phyloP scores from a whole-genome alignment of 2,888 invertebrate species.

The Dendrolimus pini region DNA sequence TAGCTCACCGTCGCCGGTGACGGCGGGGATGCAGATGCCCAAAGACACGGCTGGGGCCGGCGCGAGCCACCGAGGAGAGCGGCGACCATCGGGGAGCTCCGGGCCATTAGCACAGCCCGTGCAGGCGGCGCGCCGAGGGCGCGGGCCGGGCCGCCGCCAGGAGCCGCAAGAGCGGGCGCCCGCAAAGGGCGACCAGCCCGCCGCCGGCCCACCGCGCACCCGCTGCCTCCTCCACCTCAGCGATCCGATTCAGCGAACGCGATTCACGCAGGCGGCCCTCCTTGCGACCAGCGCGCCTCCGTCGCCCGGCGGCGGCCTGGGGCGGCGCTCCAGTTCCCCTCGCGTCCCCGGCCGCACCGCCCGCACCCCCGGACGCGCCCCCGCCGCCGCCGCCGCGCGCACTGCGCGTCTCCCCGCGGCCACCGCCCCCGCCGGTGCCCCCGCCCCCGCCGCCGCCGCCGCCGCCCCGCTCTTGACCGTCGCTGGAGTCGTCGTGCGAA shows the following conservation, averaged over 20 bases:
- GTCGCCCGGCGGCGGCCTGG: constrained; percentile 35
- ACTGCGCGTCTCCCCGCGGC: constrained; percentile 22
- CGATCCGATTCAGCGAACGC: constrained; percentile 89
- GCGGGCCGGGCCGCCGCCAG: constrained; percentile 70
- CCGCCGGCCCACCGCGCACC: constrained; percentile 60
- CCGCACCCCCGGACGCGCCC: constrained; percentile 21
- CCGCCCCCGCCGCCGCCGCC: constrained; percentile 70
- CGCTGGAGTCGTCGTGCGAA: constrained; percentile 91
- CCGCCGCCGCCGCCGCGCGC: constrained; percentile 31
- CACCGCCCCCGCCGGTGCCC: constrained; percentile 29
- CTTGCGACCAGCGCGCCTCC: constrained; percentile 60
- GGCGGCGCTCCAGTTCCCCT: constrained; percentile 20
- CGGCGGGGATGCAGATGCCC: background rate
- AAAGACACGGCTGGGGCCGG: constrained; percentile 1
- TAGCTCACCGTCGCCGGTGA: too few species aligned
- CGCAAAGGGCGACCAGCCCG: constrained; percentile 61
- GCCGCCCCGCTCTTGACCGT: constrained; percentile 85
- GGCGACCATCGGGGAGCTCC: constrained; percentile 1
- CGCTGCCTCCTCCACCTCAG: constrained; percentile 87
- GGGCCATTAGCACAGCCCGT: constrained; percentile 54
- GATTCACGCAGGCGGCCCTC: constrained; percentile 82
- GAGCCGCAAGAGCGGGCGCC: constrained; percentile 61
- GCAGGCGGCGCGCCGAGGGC: constrained; percentile 54
- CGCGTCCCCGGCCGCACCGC: constrained; percentile 31
- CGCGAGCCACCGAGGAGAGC: background rate